A percentile compares a stretch with the other conserved stretches of the same genome.
These are phyloP conservation scores for human DNA, from an alignment of 2,113 vertebrate genomes.

Conservation along the genomic window GRCh38 chr5:36103501-36104000, in stretches of 20 bases:
- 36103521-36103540: conserved; percentile 47
- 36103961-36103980: conserved; percentile 53
- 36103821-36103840: conserved; percentile 54
- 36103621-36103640: conserved; percentile 44
- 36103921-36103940: conserved; percentile 50
- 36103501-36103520: conserved; percentile 62
- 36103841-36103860: conserved; percentile 57
- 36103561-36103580: conserved; percentile 37
- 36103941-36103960: conserved; percentile 43
- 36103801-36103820: conserved; percentile 37
- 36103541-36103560: conserved; percentile 63
- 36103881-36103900: conserved; percentile 46
- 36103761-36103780: conserved; percentile 34
- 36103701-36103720: conserved; percentile 45
- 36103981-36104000: conserved; percentile 65
- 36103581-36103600: conserved; percentile 40
- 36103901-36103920: conserved; percentile 61
- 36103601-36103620: conserved; percentile 59
- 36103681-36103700: conserved; percentile 47
- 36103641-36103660: conserved; percentile 45
- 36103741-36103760: conserved; percentile 43
- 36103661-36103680: conserved; percentile 29
- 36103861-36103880: conserved; percentile 57
- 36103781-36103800: conserved; percentile 48
- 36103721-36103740: conserved; percentile 38